Percentiles rank a stretch among this genome's conserved stretches.
Evolutionary conservation across 2,888 invertebrate genomes (phyloP).

Genomic region (Drosophila longiperda): DNA sequence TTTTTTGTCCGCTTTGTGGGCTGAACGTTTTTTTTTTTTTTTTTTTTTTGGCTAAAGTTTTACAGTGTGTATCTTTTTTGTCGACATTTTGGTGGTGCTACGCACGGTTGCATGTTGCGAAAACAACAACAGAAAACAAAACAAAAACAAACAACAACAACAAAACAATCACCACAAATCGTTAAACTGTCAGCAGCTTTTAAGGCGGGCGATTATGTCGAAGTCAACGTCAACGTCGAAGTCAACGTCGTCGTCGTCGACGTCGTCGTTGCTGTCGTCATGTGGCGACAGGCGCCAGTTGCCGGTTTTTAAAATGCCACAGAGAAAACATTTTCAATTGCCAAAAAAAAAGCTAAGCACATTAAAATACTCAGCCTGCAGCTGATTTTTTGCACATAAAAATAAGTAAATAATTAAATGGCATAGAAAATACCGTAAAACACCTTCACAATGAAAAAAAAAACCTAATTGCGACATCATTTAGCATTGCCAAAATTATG

Average conservation of each 20-base stretch:
- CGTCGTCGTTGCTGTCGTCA: conserved; percentile 17
- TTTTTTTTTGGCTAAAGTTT: conserved; percentile 54
- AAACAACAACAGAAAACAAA: conserved; percentile 46
- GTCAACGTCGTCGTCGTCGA: conserved; percentile 25
- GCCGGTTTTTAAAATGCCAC: conserved; percentile 61
- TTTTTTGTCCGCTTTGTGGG: conserved; percentile 35
- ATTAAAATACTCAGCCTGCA: conserved; percentile 27
- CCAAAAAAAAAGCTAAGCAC: conserved; percentile 48
- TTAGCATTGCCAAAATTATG: conserved; percentile 10
- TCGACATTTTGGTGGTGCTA: conserved; percentile 55
- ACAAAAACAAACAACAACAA: conserved; percentile 43
- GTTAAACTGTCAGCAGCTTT: conserved; percentile 83
- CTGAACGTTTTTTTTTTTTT: conserved; percentile 37
- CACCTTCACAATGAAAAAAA: conserved; percentile 12
- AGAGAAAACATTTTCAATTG: conserved; percentile 70
- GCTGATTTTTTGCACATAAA: conserved; percentile 37
- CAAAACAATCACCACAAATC: conserved; percentile 82
- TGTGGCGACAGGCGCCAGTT: conserved; percentile 74
- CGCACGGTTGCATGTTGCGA: conserved; percentile 75
- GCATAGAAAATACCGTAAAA: conserved; percentile 22
- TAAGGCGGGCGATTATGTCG: conserved; percentile 80
- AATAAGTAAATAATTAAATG: conserved; percentile 35
- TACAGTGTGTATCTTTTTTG: conserved; percentile 42
- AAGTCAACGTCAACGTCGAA: conserved; percentile 49
- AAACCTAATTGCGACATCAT: conserved; percentile 39